Conservation (phyloP, 2,113 vertebrate genomes). For the Geothlypis trichas region DNA sequence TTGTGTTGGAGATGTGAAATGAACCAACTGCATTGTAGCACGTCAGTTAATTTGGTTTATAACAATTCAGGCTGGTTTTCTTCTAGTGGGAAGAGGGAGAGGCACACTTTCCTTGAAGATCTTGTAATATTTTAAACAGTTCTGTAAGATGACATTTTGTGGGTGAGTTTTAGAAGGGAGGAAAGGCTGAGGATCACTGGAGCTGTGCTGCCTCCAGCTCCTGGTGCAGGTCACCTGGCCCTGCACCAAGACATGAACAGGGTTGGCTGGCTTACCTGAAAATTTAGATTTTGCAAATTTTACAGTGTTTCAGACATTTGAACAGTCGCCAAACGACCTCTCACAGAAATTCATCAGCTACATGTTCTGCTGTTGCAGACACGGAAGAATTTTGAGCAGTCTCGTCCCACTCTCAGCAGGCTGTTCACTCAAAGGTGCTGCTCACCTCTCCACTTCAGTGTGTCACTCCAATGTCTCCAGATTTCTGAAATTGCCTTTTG, state of each 20-base stretch:
- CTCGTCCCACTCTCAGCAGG: background rate
- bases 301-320: background rate
- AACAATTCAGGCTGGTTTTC: background rate
- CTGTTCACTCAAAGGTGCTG: background rate
- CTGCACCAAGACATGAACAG: background rate
- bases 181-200: background rate
- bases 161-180: background rate
- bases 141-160: background rate
- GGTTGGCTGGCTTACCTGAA: background rate
- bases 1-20: background rate
- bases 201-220: background rate
- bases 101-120: background rate
- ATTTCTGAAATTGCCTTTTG: slow-evolving; percentile 10
- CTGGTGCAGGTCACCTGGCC: background rate
- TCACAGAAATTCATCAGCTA: background rate
- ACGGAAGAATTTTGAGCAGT: background rate
- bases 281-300: background rate
- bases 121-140: background rate
- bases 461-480: background rate
- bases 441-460: background rate
- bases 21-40: background rate
- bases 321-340: background rate
- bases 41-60: background rate
- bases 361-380: background rate
- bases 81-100: background rate